phyloP scores from a whole-genome alignment of 1,140 invertebrate genomes.

The Dryas iulia region DNA sequence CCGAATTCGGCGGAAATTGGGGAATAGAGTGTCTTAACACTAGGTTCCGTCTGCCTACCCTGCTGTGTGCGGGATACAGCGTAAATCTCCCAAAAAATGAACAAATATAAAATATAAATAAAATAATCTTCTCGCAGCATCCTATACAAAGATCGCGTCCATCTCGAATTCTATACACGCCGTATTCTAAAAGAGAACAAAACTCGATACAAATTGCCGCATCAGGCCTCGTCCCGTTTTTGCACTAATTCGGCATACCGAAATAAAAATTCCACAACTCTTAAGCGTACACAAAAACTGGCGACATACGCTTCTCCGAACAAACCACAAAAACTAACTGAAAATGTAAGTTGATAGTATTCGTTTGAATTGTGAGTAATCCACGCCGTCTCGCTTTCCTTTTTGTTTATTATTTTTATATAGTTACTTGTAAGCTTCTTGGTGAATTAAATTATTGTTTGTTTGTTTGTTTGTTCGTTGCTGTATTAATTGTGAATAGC shows the following conservation, averaged over 20 bases:
- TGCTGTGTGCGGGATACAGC: neutral
- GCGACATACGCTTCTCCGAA: conserved; percentile 53
- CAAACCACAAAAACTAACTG: conserved; percentile 46
- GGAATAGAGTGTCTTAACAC: no score
- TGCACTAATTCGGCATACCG: conserved; percentile 79
- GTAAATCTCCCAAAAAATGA: neutral
- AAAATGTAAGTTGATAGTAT: conserved; percentile 40
- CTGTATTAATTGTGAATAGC: no score
- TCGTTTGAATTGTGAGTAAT: conserved; percentile 28
- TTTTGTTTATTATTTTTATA: neutral
- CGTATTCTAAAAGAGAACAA: conserved; percentile 63
- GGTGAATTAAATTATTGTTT: conserved; percentile 6
- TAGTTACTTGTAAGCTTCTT: neutral
- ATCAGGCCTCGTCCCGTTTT: conserved; percentile 63
- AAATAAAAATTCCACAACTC: conserved; percentile 77
- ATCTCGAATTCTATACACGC: conserved; percentile 60
- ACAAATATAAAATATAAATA: neutral
- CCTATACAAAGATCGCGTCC: conserved; percentile 43
- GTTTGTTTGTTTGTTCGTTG: neutral
- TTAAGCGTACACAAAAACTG: conserved; percentile 61
- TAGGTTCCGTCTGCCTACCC: no score
- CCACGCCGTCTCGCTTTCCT: conserved; percentile 11
- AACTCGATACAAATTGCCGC: conserved; percentile 76
- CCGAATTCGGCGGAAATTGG: neutral
- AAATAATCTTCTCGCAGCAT: conserved; percentile 31